Evolutionary conservation across 2,797 vertebrate genomes (phyloP), one percentile per base, ranked within the genome.

Genomic region (Enteromius viviparus): DNA sequence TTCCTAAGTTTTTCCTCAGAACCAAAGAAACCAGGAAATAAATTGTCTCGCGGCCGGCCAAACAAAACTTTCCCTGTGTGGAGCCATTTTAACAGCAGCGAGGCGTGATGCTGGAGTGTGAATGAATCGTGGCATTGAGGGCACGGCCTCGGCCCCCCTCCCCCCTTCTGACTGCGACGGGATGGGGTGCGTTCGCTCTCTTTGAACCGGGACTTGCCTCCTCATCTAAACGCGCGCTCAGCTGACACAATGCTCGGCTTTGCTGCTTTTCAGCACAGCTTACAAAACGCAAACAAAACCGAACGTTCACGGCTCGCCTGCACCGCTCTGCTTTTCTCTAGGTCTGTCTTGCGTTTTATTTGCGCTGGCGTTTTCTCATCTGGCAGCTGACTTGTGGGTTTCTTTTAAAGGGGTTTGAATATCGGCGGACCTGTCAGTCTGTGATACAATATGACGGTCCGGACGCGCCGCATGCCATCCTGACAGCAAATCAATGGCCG

Each of bases 241-340:
- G 47, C 68, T 70, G 65, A 77, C 75, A 87, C 69, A 87, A 77
- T 64, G 85, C 42, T 70, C 37, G 37, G 62, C 84, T 83, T 77
- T 77, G 78, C 80, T 76, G 65, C 82, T 87, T 79, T 83, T 84
- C 47, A 80, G 51, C 37, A 42, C 68, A 11, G 71, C 79, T 85
- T 53, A 86, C 78, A 83, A 85, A 87, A 65, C 17, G 45, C 76
- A 66, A 62, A 85, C 85, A 88, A 88, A 83, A 83, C 71, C 29
- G 84, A 92, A 92, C 85, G 84, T 92, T 91, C 91, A 58, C 55
- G 55, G 53, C 21, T 58, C 84, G 87, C 85, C 29, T 68, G 80
- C 81, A 47, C 23, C 62, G 42, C 45, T 19, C n/a, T 69, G 5
- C 26, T 71, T 74, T 34, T 84, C 76, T 71, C 58, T 53, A 40